Evolutionary conservation across 2,888 invertebrate species (phyloP).

Genomic region (Coleophora deauratella): DNA sequence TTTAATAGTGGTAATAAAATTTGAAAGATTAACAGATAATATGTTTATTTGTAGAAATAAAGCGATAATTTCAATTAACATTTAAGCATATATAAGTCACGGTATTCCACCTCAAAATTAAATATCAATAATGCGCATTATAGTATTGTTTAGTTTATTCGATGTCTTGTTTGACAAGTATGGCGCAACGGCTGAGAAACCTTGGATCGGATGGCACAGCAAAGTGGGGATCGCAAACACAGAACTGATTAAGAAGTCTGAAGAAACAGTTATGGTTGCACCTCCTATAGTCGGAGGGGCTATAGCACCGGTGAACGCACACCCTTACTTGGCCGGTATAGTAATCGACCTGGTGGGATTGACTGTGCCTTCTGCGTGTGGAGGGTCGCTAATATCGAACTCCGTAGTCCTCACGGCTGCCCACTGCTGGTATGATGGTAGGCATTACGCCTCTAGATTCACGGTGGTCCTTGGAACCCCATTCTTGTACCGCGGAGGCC

Average conservation of each 20-base stretch:
- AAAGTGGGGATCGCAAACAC: conserved; percentile 43
- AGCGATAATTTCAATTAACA: too few relatives aligned
- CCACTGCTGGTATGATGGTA: conserved; percentile 53
- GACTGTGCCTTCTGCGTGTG: conserved; percentile 40
- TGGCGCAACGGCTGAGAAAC: conserved; percentile 16
- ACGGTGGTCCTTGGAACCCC: conserved; percentile 47
- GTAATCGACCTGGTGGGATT: conserved; percentile 41
- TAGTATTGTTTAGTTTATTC: conserved; percentile 25
- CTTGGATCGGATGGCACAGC: conserved; percentile 37
- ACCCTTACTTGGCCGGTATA: conserved; percentile 50
- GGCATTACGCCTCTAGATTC: conserved; percentile 39
- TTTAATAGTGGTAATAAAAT: too few relatives aligned
- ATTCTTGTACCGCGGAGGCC: conserved; percentile 46
- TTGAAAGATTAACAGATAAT: too few relatives aligned
- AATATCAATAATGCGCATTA: conserved; percentile 22
- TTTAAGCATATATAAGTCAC: too few relatives aligned
- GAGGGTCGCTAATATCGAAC: conserved; percentile 41
- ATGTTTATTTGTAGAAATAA: too few relatives aligned
- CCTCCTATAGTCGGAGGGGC: conserved; percentile 42
- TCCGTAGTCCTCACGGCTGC: conserved; percentile 49
- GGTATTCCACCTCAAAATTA: too few relatives aligned
- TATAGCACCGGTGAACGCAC: conserved; percentile 36
- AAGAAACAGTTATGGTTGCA: neutral
- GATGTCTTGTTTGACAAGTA: conserved; percentile 17
- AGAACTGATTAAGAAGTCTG: conserved; percentile 27